Percentiles rank a stretch among this genome's conserved stretches.
These are phyloP conservation scores for Entomyzon cyanotis DNA, from an alignment of 2,113 vertebrate genomes.

Conservation along the genomic window DNA sequence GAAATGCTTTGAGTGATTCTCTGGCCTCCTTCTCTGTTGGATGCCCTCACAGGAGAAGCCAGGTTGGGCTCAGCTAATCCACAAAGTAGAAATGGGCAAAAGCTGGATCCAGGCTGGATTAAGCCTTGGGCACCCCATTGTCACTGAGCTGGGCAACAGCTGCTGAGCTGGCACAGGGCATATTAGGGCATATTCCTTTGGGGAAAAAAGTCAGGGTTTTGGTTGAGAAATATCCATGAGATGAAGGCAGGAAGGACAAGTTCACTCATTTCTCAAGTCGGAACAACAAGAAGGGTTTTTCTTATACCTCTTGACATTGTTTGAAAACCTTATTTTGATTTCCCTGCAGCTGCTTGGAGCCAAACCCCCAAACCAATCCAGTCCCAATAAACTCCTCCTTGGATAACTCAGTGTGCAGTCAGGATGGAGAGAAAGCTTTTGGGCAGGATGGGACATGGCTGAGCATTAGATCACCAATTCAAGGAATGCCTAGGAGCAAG, in stretches of 20 bases:
- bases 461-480: background rate
- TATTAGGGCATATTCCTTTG: background rate
- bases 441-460: background rate
- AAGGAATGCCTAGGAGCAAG: background rate
- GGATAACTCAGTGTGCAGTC: background rate
- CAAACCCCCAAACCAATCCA: background rate
- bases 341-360: background rate
- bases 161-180: background rate
- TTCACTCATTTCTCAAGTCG: background rate
- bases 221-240: background rate
- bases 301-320: background rate
- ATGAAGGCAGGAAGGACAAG: background rate
- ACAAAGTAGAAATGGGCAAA: background rate
- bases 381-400: background rate
- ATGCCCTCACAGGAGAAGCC: background rate
- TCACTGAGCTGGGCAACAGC: background rate
- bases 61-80: background rate
- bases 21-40: accelerated
- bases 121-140: accelerated
- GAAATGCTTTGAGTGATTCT: background rate
- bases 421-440: background rate
- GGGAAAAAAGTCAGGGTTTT: background rate
- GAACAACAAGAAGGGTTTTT: background rate
- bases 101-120: background rate
- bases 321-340: background rate